These are phyloP conservation scores for Lagocephalus sceleratus DNA, from an alignment of 2,797 vertebrate genomes.

Conservation along the genomic window DNA sequence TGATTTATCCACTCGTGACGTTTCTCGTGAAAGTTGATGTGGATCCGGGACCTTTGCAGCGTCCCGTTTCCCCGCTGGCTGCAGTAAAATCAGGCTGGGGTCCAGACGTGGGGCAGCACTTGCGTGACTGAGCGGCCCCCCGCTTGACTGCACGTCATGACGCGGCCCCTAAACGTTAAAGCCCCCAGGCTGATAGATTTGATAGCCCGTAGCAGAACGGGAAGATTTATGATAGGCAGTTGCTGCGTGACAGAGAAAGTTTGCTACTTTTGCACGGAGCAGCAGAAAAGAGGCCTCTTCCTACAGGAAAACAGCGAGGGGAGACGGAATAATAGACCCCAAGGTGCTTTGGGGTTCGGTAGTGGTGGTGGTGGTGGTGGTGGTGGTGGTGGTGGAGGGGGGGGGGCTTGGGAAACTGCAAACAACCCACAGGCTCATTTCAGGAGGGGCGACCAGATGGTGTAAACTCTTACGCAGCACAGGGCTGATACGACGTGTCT, in stretches of 20 bases:
- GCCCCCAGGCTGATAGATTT: slow-evolving; percentile 42
- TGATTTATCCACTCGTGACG: slow-evolving; percentile 77
- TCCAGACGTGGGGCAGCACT: slow-evolving; percentile 66
- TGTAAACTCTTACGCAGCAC: slow-evolving; percentile 14
- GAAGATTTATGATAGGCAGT: slow-evolving; percentile 62
- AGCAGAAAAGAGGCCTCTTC: slow-evolving; percentile 48
- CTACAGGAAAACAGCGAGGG: slow-evolving; percentile 21
- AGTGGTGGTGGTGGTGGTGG: too few species aligned
- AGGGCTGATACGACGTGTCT: slow-evolving; percentile 43
- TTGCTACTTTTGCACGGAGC: slow-evolving; percentile 52
- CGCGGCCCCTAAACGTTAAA: slow-evolving; percentile 45
- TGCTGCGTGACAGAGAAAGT: slow-evolving; percentile 36
- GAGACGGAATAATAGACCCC: slow-evolving; percentile 10
- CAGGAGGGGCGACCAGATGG: slow-evolving; percentile 35
- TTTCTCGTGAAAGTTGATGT: slow-evolving; percentile 72
- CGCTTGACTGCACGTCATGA: slow-evolving; percentile 47
- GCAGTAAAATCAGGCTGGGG: slow-evolving; percentile 72
- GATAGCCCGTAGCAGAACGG: slow-evolving; percentile 54
- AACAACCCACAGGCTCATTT: slow-evolving; percentile 35
- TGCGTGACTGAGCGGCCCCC: slow-evolving; percentile 71
- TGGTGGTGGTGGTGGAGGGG: too few species aligned
- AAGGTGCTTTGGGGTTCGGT: slow-evolving; percentile 14
- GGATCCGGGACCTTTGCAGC: slow-evolving; percentile 61
- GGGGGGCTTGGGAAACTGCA: slow-evolving; percentile 19
- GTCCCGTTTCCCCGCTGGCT: slow-evolving; percentile 70